These are phyloP conservation scores for Reticulitermes speratus DNA, from an alignment of 1,140 invertebrate genomes.

Conservation along the genomic window DNA sequence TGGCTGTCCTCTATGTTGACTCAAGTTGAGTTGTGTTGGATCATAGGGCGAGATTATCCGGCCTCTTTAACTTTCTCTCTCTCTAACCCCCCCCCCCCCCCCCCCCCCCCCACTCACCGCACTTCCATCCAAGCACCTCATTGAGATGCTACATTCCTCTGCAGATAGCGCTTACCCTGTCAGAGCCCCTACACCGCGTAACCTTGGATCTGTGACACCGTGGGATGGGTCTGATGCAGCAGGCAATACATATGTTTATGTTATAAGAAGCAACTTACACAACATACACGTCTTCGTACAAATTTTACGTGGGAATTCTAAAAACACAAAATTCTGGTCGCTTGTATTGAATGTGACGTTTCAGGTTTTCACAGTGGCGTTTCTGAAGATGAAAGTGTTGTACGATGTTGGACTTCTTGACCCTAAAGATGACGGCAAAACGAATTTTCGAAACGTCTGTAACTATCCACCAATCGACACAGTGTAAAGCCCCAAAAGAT, in stretches of 20 bases:
- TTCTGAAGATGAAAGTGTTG: too few relatives aligned
- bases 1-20: background rate
- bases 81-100: background rate
- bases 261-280: background rate
- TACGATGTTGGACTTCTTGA: too few relatives aligned
- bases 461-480: too few relatives aligned
- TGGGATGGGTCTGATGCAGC: background rate
- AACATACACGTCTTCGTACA: background rate
- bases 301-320: background rate
- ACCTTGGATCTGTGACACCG: constrained; percentile 12
- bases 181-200: background rate
- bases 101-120: too few relatives aligned
- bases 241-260: background rate
- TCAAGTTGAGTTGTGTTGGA: constrained; percentile 12
- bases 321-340: background rate
- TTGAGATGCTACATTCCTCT: constrained; percentile 4
- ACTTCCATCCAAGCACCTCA: too few relatives aligned
- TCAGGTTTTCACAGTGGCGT: too few relatives aligned
- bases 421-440: too few relatives aligned
- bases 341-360: too few relatives aligned
- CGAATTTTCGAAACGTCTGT: too few relatives aligned
- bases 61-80: background rate
- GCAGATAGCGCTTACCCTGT: background rate
- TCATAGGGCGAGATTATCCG: background rate
- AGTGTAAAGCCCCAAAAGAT: too few relatives aligned